phyloP scores from a whole-genome alignment of 2,888 invertebrate species.

The Onchidella celtica region DNA sequence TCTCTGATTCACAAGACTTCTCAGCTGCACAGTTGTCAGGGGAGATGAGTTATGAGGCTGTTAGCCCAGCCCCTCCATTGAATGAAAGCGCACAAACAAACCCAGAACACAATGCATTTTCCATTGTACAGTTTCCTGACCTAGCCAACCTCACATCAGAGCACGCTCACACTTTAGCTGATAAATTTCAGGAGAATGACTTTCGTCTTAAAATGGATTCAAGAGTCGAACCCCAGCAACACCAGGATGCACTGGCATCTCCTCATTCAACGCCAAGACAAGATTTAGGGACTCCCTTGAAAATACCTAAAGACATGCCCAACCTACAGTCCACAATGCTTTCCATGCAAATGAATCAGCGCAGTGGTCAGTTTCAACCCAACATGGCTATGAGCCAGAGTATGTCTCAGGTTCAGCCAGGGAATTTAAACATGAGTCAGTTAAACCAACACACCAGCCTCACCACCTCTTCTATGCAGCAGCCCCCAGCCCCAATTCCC shows the following conservation, averaged over 20 bases:
- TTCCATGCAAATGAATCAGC: slow-evolving; percentile 41
- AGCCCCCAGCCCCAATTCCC: slow-evolving; percentile 51
- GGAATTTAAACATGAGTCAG: neutral
- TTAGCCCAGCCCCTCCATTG: slow-evolving; percentile 70
- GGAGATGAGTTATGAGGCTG: slow-evolving; percentile 71
- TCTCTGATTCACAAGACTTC: slow-evolving; percentile 31
- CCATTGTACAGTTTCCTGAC: slow-evolving; percentile 45
- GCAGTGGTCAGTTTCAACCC: slow-evolving; percentile 27
- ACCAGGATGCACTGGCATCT: slow-evolving; percentile 22
- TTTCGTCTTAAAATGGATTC: slow-evolving; percentile 41
- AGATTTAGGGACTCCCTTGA: slow-evolving; percentile 16
- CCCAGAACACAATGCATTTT: slow-evolving; percentile 36
- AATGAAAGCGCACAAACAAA: slow-evolving; percentile 53
- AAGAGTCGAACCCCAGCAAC: neutral
- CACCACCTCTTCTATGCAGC: slow-evolving; percentile 33
- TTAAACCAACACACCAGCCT: slow-evolving; percentile 17
- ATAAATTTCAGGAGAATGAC: slow-evolving; percentile 50
- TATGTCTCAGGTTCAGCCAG: slow-evolving; percentile 15
- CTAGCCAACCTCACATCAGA: slow-evolving; percentile 44
- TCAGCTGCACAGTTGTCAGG: slow-evolving; percentile 52
- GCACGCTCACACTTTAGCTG: slow-evolving; percentile 40
- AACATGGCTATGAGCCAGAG: neutral
- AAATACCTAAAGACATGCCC: slow-evolving; percentile 29
- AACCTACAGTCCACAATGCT: slow-evolving; percentile 21
- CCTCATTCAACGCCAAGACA: slow-evolving; percentile 30